Base-by-base conservation (phyloP, 2,797 vertebrate genomes). In the Enteromius trimaculatus region DNA sequence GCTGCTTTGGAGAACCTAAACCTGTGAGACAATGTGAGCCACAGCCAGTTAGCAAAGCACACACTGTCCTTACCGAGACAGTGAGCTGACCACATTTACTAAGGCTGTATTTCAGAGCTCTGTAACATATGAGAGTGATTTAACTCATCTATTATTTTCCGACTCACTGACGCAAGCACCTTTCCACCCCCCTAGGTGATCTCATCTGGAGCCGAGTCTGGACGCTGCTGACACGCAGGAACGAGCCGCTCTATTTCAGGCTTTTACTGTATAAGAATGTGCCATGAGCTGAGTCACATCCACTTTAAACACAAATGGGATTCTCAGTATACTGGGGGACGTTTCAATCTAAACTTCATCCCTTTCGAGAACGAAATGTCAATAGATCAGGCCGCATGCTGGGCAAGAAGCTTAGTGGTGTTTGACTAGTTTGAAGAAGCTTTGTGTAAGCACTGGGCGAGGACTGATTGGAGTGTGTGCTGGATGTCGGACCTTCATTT, bases 91-190 rank as follows among this genome's bases (percentile, higher is more conserved):
- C 69, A 11, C 34, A 64, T 71, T 77, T 64, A 55, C 76, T 62
- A 81, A 82, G 34, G 79, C 70, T 70, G 65, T 68, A 62, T 84
- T 84, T 82, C 55, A 76, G 83, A 80, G 90, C 90, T 88, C 87
- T 86, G 90, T 82, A 87, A 85, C 90, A 88, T 86, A 87, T 90
- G 89, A 91, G 85, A 91, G 89, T 89, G 86, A 82, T 93, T 90
- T 92, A 93, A 89, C 90, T 92, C 92, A 92, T 91, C 91, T 91
- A 87, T 92, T 93, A 91, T 92, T 90, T 86, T 93, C 83, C 87
- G 88, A 87, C 81, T 77, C 64, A 90, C 92, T 95, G 93, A 95
- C 90, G 92, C 92, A 93, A 93, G 77, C 80, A 88, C 88, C 85
- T 88, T 83, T 84, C 81, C 82, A 83, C 78, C 60, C 78, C 58